Evolutionary conservation across 2,797 vertebrate genomes (phyloP).

Genomic region (Alfaro cultratus): DNA sequence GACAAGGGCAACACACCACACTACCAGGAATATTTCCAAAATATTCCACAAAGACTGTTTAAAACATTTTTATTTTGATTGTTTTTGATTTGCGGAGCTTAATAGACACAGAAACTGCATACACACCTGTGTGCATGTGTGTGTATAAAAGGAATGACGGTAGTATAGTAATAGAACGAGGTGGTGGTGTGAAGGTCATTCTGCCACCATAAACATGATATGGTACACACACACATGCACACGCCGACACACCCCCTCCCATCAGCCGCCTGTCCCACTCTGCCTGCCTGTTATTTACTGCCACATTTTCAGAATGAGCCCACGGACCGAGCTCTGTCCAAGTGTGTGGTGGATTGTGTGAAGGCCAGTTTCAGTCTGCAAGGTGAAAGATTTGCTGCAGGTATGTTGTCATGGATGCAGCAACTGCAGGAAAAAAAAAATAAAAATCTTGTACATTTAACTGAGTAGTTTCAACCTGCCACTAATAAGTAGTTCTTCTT

Average conservation of each 20-base stretch:
- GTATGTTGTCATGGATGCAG: constrained; percentile 41
- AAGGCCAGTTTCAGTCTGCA: constrained; percentile 57
- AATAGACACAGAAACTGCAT: not conserved
- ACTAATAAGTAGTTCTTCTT: not conserved
- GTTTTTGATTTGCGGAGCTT: not conserved
- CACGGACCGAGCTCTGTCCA: constrained; percentile 29
- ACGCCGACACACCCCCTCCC: constrained; percentile 45
- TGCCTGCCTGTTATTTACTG: constrained; percentile 70
- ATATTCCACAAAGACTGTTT: not conserved
- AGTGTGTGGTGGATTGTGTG: constrained; percentile 19
- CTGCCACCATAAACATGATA: constrained; percentile 54
- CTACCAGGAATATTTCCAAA: not conserved
- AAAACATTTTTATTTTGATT: not conserved
- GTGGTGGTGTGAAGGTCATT: constrained; percentile 63
- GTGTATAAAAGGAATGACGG: constrained; percentile 25
- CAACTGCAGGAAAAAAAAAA: constrained; percentile 5
- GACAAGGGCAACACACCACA: not conserved
- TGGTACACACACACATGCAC: not conserved
- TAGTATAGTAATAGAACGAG: constrained; percentile 46
- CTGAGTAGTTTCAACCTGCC: not conserved
- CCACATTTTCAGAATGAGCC: constrained; percentile 43
- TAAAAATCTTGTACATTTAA: not conserved
- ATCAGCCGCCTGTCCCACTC: constrained; percentile 50
- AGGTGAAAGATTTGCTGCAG: constrained; percentile 68
- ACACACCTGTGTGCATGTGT: constrained; percentile 1